These are phyloP conservation scores for Andrena trimmerana DNA, from an alignment of 2,888 invertebrate genomes.

Conservation along the genomic window DNA sequence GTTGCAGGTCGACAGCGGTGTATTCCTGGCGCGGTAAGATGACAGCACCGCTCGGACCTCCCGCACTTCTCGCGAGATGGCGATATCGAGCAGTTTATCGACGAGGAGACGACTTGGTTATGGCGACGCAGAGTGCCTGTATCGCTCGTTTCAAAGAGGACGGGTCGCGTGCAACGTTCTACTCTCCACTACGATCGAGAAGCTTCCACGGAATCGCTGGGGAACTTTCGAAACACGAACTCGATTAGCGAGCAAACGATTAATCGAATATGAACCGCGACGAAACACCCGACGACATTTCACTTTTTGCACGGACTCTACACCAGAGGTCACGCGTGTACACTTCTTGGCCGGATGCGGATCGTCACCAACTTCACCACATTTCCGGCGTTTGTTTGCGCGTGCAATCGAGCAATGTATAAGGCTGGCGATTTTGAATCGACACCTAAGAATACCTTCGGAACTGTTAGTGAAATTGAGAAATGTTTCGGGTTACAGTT, in stretches of 20 bases:
- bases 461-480: too few species aligned
- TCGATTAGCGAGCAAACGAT: background rate
- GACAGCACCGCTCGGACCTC: background rate
- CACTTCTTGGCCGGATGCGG: constrained; percentile 26
- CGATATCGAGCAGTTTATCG: background rate
- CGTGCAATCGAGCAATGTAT: background rate
- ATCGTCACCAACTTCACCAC: background rate
- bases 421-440: too few species aligned
- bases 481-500: too few species aligned
- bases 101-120: constrained; percentile 33
- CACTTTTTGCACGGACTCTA: background rate
- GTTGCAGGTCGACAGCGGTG: background rate
- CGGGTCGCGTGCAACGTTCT: background rate
- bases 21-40: background rate
- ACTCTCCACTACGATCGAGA: background rate
- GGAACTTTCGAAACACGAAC: background rate
- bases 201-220: too few species aligned
- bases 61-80: background rate
- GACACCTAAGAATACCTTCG: too few species aligned
- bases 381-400: constrained; percentile 38
- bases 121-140: background rate
- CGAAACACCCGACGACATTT: background rate
- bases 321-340: constrained; percentile 46
- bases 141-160: background rate
- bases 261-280: background rate